Evolutionary conservation across 2,888 invertebrate genomes (phyloP).

Genomic region (Drosophila phalerata): DNA sequence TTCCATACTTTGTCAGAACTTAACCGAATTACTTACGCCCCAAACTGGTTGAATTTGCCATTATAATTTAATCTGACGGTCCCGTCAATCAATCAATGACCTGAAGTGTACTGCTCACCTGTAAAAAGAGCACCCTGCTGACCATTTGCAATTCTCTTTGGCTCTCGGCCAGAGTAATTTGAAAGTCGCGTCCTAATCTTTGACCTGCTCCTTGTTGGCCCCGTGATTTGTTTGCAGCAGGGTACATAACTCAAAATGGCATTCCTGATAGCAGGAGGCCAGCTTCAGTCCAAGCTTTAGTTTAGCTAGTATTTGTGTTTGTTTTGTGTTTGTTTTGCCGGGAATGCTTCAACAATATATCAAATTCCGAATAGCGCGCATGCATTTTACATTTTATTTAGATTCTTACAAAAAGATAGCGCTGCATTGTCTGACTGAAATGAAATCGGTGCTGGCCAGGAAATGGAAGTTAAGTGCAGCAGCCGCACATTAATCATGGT

Average conservation of each 20-base stretch:
- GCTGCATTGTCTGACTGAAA: constrained; percentile 57
- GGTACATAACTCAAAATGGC: constrained; percentile 71
- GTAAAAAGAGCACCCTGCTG: neutral
- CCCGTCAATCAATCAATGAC: constrained; percentile 53
- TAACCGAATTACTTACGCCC: too few relatives aligned
- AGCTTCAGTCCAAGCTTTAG: constrained; percentile 13
- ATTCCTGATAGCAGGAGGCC: constrained; percentile 61
- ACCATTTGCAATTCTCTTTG: constrained; percentile 18
- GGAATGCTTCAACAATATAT: constrained; percentile 64
- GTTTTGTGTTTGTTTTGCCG: constrained; percentile 27
- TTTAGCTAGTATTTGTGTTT: constrained; percentile 39
- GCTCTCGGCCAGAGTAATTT: constrained; percentile 57
- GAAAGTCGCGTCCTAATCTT: constrained; percentile 68
- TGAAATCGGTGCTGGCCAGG: constrained; percentile 36
- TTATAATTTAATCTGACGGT: constrained; percentile 1
- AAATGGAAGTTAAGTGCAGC: constrained; percentile 69
- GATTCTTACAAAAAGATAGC: constrained; percentile 63
- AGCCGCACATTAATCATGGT: constrained; percentile 81
- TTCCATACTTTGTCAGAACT: too few relatives aligned
- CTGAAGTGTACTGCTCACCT: constrained; percentile 8
- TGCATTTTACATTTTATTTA: constrained; percentile 73
- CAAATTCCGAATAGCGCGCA: constrained; percentile 53
- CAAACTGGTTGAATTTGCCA: neutral
- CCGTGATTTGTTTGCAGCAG: constrained; percentile 68
- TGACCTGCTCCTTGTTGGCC: constrained; percentile 45